Percentiles rank a stretch among this genome's conserved stretches.
Conservation (phyloP, 2,797 vertebrate genomes). For the Clangula hyemalis region DNA sequence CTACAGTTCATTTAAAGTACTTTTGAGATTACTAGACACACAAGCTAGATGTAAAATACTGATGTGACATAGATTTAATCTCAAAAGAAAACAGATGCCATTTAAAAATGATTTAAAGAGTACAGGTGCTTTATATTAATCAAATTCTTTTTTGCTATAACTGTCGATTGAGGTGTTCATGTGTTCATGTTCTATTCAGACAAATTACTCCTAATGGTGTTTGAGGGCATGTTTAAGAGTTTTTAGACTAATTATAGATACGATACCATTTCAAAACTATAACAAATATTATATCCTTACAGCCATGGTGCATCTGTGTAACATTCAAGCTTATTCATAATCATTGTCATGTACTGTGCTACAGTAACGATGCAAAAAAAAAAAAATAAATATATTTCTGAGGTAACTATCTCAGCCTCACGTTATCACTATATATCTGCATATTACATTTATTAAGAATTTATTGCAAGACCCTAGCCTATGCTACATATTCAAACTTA, state of each 20-base stretch:
- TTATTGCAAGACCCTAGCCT: not conserved
- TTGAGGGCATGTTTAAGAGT: conserved; percentile 24
- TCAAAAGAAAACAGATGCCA: conserved; percentile 39
- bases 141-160: conserved; percentile 30
- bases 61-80: conserved; percentile 46
- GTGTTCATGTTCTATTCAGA: conserved; percentile 46
- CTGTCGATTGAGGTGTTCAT: conserved; percentile 36
- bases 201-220: conserved; percentile 52
- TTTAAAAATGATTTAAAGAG: conserved; percentile 47
- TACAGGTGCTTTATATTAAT: conserved; percentile 61
- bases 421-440: fast-evolving
- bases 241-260: conserved; percentile 23
- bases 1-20: not conserved
- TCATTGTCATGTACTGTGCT: conserved; percentile 5
- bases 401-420: not conserved
- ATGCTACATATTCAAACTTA: not conserved
- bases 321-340: conserved; percentile 17
- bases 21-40: not conserved
- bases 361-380: not conserved
- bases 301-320: conserved; percentile 13
- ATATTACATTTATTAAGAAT: not conserved
- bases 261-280: conserved; percentile 10
- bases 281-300: conserved; percentile 40
- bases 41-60: not conserved
- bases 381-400: not conserved